Evolutionary conservation across 2,797 vertebrate genomes (phyloP).

Genomic region (Onychomys torridus): DNA sequence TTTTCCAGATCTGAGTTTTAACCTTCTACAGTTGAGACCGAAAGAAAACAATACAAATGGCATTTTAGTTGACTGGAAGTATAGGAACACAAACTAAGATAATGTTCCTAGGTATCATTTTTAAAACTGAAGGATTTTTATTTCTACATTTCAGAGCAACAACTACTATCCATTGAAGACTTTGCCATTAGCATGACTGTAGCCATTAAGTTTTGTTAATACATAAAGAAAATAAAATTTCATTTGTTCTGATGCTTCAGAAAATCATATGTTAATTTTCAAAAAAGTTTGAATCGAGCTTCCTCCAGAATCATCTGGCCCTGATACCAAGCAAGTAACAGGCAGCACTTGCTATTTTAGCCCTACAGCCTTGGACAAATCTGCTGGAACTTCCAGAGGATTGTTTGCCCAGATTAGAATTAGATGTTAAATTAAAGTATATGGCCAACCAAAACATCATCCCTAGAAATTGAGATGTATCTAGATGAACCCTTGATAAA

Average conservation of each 20-base stretch:
- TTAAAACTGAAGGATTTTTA: background rate
- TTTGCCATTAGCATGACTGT: background rate
- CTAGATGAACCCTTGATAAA: background rate
- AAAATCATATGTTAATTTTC: constrained; percentile 44
- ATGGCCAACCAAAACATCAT: constrained; percentile 47
- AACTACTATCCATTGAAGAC: background rate
- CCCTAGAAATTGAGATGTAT: background rate
- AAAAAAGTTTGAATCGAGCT: constrained; percentile 1
- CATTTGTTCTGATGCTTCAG: constrained; percentile 26
- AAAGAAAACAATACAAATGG: background rate
- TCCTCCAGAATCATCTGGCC: background rate
- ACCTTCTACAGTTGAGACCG: background rate
- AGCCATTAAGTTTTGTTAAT: background rate
- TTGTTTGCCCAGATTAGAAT: background rate
- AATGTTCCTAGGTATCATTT: background rate
- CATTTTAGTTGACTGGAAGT: background rate
- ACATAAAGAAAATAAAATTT: constrained; percentile 42
- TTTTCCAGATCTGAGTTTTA: constrained; percentile 8
- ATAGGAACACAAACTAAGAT: background rate
- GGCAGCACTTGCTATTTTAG: background rate
- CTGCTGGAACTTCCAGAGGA: background rate
- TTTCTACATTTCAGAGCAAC: background rate
- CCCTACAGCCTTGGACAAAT: background rate
- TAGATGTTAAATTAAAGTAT: constrained; percentile 43
- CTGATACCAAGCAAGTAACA: background rate